phyloP scores from a whole-genome alignment of 1,140 invertebrate species.

The Ephestia elutella region DNA sequence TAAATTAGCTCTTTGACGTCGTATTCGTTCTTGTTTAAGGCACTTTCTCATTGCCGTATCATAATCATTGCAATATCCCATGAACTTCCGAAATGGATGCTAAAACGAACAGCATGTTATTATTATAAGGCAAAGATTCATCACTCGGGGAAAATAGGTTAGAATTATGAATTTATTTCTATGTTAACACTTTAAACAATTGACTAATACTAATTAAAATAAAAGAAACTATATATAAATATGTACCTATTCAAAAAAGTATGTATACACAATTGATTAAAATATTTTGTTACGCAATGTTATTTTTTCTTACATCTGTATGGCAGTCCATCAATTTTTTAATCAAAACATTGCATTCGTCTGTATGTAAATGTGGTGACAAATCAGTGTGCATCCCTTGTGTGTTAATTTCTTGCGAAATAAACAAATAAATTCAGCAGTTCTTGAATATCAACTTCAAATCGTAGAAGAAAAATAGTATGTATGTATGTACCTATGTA shows the following conservation, averaged over 20 bases:
- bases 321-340: slow-evolving; percentile 78
- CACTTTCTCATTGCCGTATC: slow-evolving; percentile 77
- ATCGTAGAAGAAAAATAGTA: too few species aligned
- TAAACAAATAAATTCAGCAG: slow-evolving; percentile 18
- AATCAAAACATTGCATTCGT: slow-evolving; percentile 81
- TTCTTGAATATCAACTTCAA: too few species aligned
- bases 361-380: slow-evolving; percentile 77
- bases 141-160: too few species aligned
- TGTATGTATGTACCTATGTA: too few species aligned
- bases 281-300: slow-evolving; percentile 20
- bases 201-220: too few species aligned
- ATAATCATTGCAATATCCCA: slow-evolving; percentile 78
- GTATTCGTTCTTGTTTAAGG: slow-evolving; percentile 75
- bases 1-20: slow-evolving; percentile 63
- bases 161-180: too few species aligned
- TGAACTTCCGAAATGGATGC: slow-evolving; percentile 75
- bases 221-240: too few species aligned
- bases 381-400: slow-evolving; percentile 79
- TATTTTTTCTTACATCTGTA: slow-evolving; percentile 74
- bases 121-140: background rate
- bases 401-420: slow-evolving; percentile 14
- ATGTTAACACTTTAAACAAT: too few species aligned
- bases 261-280: too few species aligned
- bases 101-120: slow-evolving; percentile 48
- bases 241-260: too few species aligned